Base-by-base conservation (phyloP, 2,113 vertebrate species). In the Urocolius indicus region DNA sequence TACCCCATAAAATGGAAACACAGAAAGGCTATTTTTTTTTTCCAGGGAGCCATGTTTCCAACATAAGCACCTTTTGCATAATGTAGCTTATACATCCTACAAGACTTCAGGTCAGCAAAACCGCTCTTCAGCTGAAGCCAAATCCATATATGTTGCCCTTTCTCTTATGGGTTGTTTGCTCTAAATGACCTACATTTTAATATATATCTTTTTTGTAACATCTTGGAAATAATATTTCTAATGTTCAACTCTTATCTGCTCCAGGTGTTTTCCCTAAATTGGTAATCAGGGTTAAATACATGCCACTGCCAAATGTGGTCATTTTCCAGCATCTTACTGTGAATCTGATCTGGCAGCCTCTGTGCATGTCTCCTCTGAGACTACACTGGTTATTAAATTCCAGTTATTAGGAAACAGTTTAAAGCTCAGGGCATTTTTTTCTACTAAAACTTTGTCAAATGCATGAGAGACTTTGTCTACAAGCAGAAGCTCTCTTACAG, bases 341-440 rank as follows among this genome's bases (percentile, higher is more conserved):
- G 45, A 75, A 52, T 87, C 41, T 75, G 36, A 45, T 69, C 78
- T 93, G 57, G 61, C 52, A 91, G 36, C 2, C 12, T 57, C 72
- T 85, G 15, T 72, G 34, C 29, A 52, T 1, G 1, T 32, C 36
- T 94, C 76, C 68, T 89, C 48, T 1, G 61, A 93, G 92, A 90
- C 45, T 36, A 90, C 49, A 62, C 18, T 66, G 16, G 49, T 58
- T 95, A 91, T 85, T 96, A 94, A 79, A 72, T 57, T 85, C 36
- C 11, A 21, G 17, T 67, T 88, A 73, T 79, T 62, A 54, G 24
- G 75, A 96, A 90, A 84, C 30, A 83, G 91, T 81, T 85, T 32
- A 58, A 83, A 51, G 30, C 45, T 85, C 2, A 0, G 67, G 22
- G 69, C 13, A 61, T 5, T 36, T 87, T 79, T 84, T 90, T 80